Base-by-base conservation (phyloP, 2,113 vertebrate species). In the Ciconia boyciana region DNA sequence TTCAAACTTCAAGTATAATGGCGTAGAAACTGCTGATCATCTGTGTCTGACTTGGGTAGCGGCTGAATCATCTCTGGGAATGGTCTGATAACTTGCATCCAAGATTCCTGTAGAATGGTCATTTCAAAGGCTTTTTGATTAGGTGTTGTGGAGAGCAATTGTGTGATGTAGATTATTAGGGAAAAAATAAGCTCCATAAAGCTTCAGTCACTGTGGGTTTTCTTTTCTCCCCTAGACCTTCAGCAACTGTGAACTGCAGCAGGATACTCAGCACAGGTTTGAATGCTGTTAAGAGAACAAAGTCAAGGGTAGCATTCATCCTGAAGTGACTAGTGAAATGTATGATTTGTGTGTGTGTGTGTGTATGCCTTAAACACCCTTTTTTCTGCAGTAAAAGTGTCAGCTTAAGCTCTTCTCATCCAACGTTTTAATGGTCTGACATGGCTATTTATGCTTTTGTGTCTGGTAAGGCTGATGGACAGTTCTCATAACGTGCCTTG, bases 121-220 rank as follows among this genome's bases (percentile, higher is more conserved):
- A 71, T 78, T 84, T 90, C 54, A 55, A 93, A 92, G 82, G 55
- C 60, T 64, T 96, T 90, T 95, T 89, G 70, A 83, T 93, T 75
- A 58, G 44, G 20, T 68, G 41, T 13, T 52, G 22, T 58, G 48
- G 57, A 52, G 69, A 76, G 26, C 22, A 62, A 19, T 79, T 72
- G 28, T 71, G 61, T 91, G 54, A 46, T 79, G 36, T 46, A 55
- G 43, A 62, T 83, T 92, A 72, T 87, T 83, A 62, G 36, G 64
- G 66, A 29, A 49, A 83, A 76, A 72, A 19, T 26, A 31, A 87
- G 71, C 48, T 77, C 52, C 31, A 16, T 39, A 32, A n/a, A 68
- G 22, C 49, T 89, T 88, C 31, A 17, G 13, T 83, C 62, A n/a
- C 17, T 11, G 7, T 61, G 22, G 18, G 4, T 51, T 90, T 76